These are phyloP conservation scores for Mesoclemmys tuberculata DNA, from an alignment of 2,113 vertebrate genomes.

Conservation along the genomic window DNA sequence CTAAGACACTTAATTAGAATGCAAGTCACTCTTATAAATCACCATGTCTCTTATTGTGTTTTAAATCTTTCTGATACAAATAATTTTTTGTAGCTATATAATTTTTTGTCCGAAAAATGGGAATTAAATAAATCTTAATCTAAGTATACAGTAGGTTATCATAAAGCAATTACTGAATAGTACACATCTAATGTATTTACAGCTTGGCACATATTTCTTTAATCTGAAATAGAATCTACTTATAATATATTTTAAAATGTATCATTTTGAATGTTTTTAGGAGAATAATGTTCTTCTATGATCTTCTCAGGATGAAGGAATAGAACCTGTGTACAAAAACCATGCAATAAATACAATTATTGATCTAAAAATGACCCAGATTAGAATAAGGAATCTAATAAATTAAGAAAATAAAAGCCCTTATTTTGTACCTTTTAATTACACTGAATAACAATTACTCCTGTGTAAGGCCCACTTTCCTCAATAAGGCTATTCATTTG, in stretches of 20 bases:
- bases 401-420: background rate
- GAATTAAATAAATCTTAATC: background rate
- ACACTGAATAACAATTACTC: background rate
- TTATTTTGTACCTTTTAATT: background rate
- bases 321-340: background rate
- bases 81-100: background rate
- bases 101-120: background rate
- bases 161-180: background rate
- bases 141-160: background rate
- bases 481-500: background rate
- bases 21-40: background rate
- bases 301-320: background rate
- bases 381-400: background rate
- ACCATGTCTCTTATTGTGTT: background rate
- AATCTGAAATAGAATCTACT: background rate
- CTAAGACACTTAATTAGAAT: background rate
- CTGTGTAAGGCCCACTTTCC: background rate
- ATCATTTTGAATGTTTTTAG: background rate
- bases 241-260: background rate
- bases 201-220: background rate
- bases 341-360: background rate
- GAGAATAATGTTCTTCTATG: background rate
- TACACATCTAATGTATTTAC: background rate
- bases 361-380: background rate
- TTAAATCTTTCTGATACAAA: background rate